phyloP scores from a whole-genome alignment of 2,797 vertebrate genomes.

The Cercopithecus neglectus region DNA sequence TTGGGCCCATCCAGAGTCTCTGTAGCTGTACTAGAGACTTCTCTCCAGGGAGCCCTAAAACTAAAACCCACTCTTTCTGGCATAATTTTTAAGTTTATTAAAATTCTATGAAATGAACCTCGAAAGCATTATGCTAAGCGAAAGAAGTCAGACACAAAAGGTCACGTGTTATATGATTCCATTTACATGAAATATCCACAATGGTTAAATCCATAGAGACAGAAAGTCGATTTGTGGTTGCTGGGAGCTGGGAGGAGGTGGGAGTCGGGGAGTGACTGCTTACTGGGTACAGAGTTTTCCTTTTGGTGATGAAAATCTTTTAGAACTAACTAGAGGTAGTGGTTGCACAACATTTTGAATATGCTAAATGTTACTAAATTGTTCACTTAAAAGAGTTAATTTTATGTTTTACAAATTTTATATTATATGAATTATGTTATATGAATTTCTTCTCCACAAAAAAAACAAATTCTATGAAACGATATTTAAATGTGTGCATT shows the following conservation, averaged over 20 bases:
- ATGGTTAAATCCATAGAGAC: neutral
- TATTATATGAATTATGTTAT: no score
- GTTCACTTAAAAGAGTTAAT: neutral
- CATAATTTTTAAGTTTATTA: constrained; percentile 51
- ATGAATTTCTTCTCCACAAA: neutral
- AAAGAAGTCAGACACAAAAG: constrained; percentile 26
- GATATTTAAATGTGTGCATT: neutral
- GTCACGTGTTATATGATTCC: neutral
- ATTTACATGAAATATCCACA: constrained; percentile 20
- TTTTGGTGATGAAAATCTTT: neutral
- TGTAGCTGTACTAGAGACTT: neutral
- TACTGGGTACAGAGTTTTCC: neutral
- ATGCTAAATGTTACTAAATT: neutral
- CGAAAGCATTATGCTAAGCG: constrained; percentile 30
- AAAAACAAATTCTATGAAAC: neutral
- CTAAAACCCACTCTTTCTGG: constrained; percentile 10
- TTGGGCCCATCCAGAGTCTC: neutral
- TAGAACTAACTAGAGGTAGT: neutral
- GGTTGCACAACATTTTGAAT: neutral
- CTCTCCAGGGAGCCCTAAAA: constrained; percentile 15
- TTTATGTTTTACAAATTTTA: neutral
- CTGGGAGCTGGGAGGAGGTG: neutral
- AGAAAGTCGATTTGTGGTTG: neutral
- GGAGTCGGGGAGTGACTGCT: neutral
- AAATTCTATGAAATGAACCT: constrained; percentile 41